These are phyloP conservation scores for Podabrus alpinus DNA, from an alignment of 2,888 invertebrate species.

Conservation along the genomic window DNA sequence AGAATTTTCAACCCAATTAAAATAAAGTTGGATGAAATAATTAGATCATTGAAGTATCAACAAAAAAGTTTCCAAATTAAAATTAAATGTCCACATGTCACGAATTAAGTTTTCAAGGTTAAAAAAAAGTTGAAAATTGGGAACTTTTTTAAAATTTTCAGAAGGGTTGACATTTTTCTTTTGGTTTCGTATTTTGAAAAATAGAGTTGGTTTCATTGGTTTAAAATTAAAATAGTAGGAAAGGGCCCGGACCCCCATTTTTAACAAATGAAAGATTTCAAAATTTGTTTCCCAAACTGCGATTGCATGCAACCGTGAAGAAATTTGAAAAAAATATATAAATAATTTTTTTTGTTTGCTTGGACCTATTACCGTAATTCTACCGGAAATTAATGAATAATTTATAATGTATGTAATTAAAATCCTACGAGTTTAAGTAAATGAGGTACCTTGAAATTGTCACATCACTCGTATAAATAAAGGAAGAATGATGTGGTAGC, in stretches of 20 bases:
- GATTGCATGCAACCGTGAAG: no score
- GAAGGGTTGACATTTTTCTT: neutral
- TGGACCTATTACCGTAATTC: neutral
- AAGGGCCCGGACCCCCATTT: no score
- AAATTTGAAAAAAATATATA: no score
- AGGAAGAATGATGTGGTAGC: neutral
- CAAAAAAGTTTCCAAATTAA: neutral
- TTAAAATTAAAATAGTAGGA: no score
- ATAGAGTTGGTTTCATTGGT: no score
- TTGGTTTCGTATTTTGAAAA: neutral
- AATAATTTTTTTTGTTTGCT: neutral
- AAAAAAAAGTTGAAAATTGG: neutral
- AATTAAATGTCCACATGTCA: neutral
- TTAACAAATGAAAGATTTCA: neutral
- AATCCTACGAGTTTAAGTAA: neutral
- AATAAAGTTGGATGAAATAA: neutral
- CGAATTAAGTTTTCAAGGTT: neutral
- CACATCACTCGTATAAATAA: neutral
- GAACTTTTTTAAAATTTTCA: no score
- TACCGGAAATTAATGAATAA: neutral
- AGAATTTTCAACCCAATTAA: neutral
- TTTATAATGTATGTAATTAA: neutral
- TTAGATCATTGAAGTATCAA: neutral
- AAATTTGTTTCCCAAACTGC: no score
- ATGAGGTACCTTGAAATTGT: neutral